Conservation (phyloP, 2,888 invertebrate genomes). For the Agrotis segetum region DNA sequence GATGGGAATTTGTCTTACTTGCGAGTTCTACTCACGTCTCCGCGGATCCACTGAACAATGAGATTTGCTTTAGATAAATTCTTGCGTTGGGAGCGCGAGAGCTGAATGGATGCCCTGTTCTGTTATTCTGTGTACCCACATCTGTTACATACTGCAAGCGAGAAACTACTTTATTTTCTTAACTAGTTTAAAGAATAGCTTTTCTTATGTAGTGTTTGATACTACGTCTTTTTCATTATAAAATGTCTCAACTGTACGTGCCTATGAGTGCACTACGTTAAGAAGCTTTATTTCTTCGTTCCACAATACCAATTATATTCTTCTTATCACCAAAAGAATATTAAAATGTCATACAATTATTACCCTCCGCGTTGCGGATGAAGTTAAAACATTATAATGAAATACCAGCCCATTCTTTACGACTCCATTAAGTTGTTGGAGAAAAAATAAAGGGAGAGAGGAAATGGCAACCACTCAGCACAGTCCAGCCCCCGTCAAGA, state of each 20-base stretch:
- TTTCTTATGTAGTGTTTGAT: constrained; percentile 52
- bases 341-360: constrained; percentile 74
- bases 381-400: constrained; percentile 86
- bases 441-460: constrained; percentile 85
- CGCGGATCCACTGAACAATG: constrained; percentile 82
- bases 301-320: constrained; percentile 36
- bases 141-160: constrained; percentile 63
- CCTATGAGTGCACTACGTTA: constrained; percentile 10
- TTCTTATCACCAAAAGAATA: constrained; percentile 41
- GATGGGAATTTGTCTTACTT: constrained; percentile 87
- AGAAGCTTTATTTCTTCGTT: constrained; percentile 8
- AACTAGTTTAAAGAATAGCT: constrained; percentile 61
- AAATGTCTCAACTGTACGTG: constrained; percentile 31
- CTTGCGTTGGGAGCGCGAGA: constrained; percentile 72
- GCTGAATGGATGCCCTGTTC: constrained; percentile 73
- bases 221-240: constrained; percentile 27
- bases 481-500: constrained; percentile 84
- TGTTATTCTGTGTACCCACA: constrained; percentile 68
- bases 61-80: constrained; percentile 86
- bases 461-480: constrained; percentile 87
- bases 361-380: constrained; percentile 72
- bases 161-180: constrained; percentile 67
- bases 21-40: constrained; percentile 84
- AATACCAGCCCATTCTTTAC: constrained; percentile 85
- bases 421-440: constrained; percentile 88